A percentile compares a stretch with the other conserved stretches of the same genome.
Conservation (phyloP, 2,797 vertebrate species). For the Rhincodon typus region DNA sequence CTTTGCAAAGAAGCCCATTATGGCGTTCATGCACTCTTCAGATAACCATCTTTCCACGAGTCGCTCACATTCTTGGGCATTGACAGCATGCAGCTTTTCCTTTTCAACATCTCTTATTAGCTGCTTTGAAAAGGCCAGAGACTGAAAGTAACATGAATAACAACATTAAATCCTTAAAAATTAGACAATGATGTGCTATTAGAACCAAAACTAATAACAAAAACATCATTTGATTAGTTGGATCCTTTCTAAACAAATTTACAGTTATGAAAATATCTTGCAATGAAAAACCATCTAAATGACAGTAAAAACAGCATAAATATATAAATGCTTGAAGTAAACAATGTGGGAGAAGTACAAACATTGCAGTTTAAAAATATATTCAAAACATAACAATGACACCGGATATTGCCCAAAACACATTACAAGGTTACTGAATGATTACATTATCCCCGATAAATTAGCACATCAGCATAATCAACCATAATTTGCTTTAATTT, state of each 20-base stretch:
- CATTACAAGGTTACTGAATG: not conserved
- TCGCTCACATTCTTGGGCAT: slow-evolving; percentile 64
- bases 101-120: slow-evolving; percentile 66
- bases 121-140: slow-evolving; percentile 72
- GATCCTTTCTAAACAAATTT: not conserved
- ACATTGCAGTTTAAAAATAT: not conserved
- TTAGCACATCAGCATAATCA: not conserved
- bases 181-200: not conserved
- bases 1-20: slow-evolving; percentile 71
- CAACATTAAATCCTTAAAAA: not conserved
- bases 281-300: not conserved
- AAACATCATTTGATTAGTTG: not conserved
- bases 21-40: slow-evolving; percentile 69
- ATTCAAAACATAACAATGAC: not conserved
- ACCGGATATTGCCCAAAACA: not conserved
- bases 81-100: slow-evolving; percentile 66
- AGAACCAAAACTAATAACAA: not conserved
- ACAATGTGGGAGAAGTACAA: not conserved
- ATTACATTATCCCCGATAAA: not conserved
- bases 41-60: slow-evolving; percentile 69
- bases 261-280: not conserved
- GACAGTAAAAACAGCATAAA: not conserved
- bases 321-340: not conserved
- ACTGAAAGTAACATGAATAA: slow-evolving; percentile 51
- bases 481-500: not conserved